Evolutionary conservation across 2,888 invertebrate species (phyloP).

Genomic region (Junonia oenone): DNA sequence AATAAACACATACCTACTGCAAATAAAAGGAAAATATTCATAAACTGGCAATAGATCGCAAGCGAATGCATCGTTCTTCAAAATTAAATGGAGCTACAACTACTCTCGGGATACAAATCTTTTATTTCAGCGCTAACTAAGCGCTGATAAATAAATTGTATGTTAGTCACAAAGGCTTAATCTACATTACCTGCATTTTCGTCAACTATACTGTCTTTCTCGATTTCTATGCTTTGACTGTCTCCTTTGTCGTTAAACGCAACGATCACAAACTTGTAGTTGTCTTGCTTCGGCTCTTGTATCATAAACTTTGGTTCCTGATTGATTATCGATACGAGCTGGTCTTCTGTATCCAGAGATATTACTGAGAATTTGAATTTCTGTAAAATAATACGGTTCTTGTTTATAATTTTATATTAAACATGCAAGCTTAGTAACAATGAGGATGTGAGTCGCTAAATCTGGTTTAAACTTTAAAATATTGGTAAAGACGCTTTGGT

Average conservation of each 20-base stretch:
- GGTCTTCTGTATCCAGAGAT: constrained; percentile 44
- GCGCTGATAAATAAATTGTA: background rate
- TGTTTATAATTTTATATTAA: no score
- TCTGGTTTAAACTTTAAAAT: no score
- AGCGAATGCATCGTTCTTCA: no score
- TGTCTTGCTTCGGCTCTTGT: constrained; percentile 50
- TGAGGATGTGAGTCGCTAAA: no score
- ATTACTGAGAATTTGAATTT: constrained; percentile 61
- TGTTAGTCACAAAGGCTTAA: background rate
- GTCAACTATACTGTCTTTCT: constrained; percentile 47
- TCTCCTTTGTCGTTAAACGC: constrained; percentile 68
- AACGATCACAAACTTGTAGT: constrained; percentile 55
- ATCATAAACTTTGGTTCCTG: constrained; percentile 61
- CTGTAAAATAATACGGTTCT: constrained; percentile 42
- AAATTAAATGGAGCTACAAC: no score
- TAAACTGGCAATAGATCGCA: no score
- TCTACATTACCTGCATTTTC: constrained; percentile 41
- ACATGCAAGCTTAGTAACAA: no score
- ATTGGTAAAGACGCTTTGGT: no score
- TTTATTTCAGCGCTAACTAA: no score
- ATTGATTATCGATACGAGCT: constrained; percentile 56
- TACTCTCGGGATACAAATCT: no score
- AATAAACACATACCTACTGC: no score
- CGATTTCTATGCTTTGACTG: constrained; percentile 55
- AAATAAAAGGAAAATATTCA: no score